Percentiles rank a stretch among this genome's conserved stretches.
phyloP scores from a whole-genome alignment of 2,113 vertebrate genomes.

The Panthera uncia region DNA sequence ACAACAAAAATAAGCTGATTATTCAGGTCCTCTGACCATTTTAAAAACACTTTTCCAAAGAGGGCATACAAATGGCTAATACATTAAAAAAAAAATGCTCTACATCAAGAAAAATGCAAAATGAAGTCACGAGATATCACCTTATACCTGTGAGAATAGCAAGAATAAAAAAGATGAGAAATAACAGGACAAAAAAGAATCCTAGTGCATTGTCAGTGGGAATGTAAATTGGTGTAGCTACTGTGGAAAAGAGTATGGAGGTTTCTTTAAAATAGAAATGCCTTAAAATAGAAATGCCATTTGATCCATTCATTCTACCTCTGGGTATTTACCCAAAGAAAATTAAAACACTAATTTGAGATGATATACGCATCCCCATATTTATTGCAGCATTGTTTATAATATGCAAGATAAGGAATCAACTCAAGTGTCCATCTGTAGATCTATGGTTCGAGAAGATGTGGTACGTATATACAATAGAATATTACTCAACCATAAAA shows the following conservation, averaged over 20 bases:
- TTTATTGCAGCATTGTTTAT: background rate
- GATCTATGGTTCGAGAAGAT: background rate
- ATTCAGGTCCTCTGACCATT: background rate
- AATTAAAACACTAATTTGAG: background rate
- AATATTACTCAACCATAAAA: background rate
- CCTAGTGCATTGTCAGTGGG: background rate
- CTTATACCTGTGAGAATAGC: background rate
- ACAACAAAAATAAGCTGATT: background rate
- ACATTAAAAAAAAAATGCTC: background rate
- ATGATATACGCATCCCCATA: background rate
- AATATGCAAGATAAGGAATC: background rate
- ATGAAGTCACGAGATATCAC: background rate
- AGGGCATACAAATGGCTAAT: background rate
- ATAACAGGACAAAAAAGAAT: background rate
- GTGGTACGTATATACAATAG: background rate
- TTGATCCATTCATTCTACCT: background rate
- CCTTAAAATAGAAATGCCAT: background rate
- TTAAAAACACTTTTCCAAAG: background rate
- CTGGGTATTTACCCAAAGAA: background rate
- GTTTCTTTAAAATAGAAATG: background rate
- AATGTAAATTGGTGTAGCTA: background rate
- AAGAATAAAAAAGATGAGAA: background rate
- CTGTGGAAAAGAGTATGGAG: background rate
- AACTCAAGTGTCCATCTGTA: background rate
- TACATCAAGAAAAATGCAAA: background rate